Conservation (phyloP, 2,113 vertebrate species). For the Pomatorhinus ruficollis region DNA sequence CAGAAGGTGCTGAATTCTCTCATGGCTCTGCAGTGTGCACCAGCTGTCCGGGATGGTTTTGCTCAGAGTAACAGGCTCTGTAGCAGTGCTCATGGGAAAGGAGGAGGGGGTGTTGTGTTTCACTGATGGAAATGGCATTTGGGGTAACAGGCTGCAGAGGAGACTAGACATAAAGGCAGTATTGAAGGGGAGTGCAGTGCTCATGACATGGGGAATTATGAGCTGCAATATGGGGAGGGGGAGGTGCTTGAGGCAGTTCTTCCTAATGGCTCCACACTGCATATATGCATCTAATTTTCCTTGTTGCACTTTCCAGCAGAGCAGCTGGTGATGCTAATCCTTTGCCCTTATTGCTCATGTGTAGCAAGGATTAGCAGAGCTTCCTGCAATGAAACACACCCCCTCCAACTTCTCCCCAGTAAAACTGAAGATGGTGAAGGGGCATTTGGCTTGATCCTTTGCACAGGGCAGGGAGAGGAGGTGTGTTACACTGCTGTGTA, state of each 20-base stretch:
- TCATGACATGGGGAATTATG: not conserved
- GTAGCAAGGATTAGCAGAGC: conserved; percentile 8
- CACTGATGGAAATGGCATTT: not conserved
- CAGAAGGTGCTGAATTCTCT: not conserved
- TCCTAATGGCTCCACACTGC: conserved; percentile 37
- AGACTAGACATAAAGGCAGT: not conserved
- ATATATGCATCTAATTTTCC: conserved; percentile 45
- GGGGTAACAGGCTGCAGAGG: not conserved
- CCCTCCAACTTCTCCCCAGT: not conserved
- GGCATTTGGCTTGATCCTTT: not conserved
- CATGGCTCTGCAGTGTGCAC: rapidly evolving
- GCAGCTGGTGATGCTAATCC: conserved; percentile 38
- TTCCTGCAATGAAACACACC: not conserved
- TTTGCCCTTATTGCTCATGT: not conserved
- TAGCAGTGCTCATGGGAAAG: not conserved
- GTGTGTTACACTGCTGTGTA: not conserved
- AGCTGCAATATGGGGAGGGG: not conserved
- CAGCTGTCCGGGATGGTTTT: not conserved
- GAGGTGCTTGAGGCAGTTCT: not conserved
- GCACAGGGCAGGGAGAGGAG: not conserved
- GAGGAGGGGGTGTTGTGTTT: not conserved
- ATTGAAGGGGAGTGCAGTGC: not conserved
- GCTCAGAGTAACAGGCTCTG: not conserved
- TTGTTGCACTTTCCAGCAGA: not conserved
- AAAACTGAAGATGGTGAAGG: not conserved